Base-by-base conservation (phyloP, 2,888 invertebrate species). In the Ichneumon xanthorius region DNA sequence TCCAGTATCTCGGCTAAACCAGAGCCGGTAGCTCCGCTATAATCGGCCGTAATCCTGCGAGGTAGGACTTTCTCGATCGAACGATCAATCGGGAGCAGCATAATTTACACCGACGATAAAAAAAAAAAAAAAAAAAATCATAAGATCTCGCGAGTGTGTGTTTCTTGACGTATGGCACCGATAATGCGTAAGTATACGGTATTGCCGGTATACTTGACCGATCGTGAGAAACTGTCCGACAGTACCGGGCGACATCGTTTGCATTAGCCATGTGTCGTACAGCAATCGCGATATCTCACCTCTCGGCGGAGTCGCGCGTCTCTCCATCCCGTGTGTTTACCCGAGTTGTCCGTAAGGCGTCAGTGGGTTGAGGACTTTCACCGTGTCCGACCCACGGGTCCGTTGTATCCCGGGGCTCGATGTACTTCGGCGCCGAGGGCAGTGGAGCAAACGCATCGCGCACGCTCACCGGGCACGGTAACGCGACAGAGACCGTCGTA, bases 221-320 rank as follows among this genome's bases (percentile, higher is more conserved):
- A 83, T 75, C 83, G 83, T 83, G 83, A 83, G 83, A 83, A 83
- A 83, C 79, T 80, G 40, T 63, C 22, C 79, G 83, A 75, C 79
- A 83, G 68, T 61, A 71, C 61, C 63, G 73, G 79, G 79, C 83
- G 79, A 83, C 79, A 75, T 83, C 73, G 61, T 70, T 79, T 73
- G 68, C 61, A 73, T 78, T 75, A 83, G 73, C 68, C 68, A 45
- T 65, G 79, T 78, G 72, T 78, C 72, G 77, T 65, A 63, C 26
- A 67, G 63, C 33, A 63, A 70, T 50, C 78, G 65, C 82, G 72
- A 82, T 82, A 78, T 78, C 77, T 82, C 72, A 82, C 82, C 78
- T 82, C 71, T 6, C 58, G 67, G 55, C 76, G 26, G 40, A 63
- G 30, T 50, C 63, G 61, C 70, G 33, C 50, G 37, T 40, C 30